These are phyloP conservation scores for Sebastes hubbsi DNA, from an alignment of 2,797 vertebrate species.

Conservation along the genomic window DNA sequence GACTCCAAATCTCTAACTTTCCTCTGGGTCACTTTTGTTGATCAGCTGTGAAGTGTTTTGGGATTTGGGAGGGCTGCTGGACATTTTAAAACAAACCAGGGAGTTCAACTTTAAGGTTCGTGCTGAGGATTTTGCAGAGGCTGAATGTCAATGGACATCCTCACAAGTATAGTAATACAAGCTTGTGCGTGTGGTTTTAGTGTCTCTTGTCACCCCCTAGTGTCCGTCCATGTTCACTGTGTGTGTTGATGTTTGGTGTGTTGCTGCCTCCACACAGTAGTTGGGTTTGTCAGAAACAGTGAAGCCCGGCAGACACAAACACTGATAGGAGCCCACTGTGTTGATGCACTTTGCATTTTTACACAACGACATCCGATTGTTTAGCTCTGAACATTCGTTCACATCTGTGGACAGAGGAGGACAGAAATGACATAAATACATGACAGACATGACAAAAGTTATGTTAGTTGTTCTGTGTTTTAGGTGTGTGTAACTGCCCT, in stretches of 20 bases:
- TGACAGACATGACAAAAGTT: background rate
- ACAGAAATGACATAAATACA: background rate
- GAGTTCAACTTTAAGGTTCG: background rate
- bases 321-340: constrained; percentile 93
- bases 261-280: constrained; percentile 87
- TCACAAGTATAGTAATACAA: constrained; percentile 61
- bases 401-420: constrained; percentile 85
- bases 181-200: constrained; percentile 58
- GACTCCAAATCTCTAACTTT: background rate
- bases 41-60: background rate
- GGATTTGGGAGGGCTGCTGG: background rate
- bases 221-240: constrained; percentile 78
- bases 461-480: background rate
- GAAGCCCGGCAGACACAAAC: constrained; percentile 93
- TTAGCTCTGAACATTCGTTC: constrained; percentile 94
- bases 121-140: background rate
- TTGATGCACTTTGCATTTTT: constrained; percentile 97
- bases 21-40: background rate
- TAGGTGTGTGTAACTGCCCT: background rate
- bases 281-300: constrained; percentile 89
- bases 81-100: background rate
- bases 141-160: constrained; percentile 23
- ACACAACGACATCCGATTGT: constrained; percentile 95
- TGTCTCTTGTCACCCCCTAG: constrained; percentile 63
- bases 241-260: constrained; percentile 72